These are phyloP conservation scores for Crossocerus cetratus DNA, from an alignment of 2,888 invertebrate genomes.

Conservation along the genomic window DNA sequence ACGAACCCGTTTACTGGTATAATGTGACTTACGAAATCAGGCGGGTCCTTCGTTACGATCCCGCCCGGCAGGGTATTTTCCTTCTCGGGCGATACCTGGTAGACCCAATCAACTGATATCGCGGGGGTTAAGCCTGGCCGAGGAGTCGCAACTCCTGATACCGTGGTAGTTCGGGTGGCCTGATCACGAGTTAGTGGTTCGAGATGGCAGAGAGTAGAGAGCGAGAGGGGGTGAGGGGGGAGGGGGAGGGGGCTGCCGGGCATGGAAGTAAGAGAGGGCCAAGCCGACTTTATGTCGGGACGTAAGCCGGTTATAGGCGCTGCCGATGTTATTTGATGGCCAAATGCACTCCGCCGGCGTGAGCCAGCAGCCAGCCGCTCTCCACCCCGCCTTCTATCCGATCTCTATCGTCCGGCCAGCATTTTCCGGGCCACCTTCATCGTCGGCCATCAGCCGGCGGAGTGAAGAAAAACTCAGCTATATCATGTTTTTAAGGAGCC, in stretches of 20 bases:
- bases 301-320: constrained; percentile 77
- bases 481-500: constrained; percentile 33
- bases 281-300: constrained; percentile 75
- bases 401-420: constrained; percentile 67
- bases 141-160: constrained; percentile 75
- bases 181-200: constrained; percentile 77
- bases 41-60: constrained; percentile 2
- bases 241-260: constrained; percentile 54
- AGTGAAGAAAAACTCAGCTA: constrained; percentile 25
- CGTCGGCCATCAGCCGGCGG: constrained; percentile 34
- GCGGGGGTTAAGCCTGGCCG: constrained; percentile 67
- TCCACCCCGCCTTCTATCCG: constrained; percentile 58
- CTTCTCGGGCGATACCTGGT: constrained; percentile 48
- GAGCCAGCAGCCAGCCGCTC: constrained; percentile 60
- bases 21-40: not conserved
- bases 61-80: constrained; percentile 37
- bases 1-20: not conserved
- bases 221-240: constrained; percentile 10
- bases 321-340: constrained; percentile 77
- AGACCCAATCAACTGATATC: constrained; percentile 77
- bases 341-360: constrained; percentile 75
- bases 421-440: constrained; percentile 52
- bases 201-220: constrained; percentile 55
- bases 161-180: constrained; percentile 70
- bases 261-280: constrained; percentile 61